Percentiles rank a stretch among this genome's conserved stretches.
These are phyloP conservation scores for Lagopus muta DNA, from an alignment of 2,113 vertebrate genomes.

Conservation along the genomic window DNA sequence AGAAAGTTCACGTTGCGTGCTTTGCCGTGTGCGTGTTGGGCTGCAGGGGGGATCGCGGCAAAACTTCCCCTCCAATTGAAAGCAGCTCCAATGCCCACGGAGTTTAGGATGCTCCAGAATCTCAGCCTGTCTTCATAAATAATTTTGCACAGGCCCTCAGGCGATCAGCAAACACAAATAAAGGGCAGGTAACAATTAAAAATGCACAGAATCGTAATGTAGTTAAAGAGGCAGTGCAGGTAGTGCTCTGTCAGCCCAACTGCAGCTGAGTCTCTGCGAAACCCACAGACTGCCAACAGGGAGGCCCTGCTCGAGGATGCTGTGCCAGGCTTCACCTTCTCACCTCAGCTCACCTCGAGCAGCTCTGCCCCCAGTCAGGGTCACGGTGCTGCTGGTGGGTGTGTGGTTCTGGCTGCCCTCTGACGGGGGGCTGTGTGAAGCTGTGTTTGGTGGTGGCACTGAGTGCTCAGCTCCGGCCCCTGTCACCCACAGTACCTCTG, in stretches of 20 bases:
- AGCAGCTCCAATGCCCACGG: not conserved
- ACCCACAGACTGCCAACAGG: rapidly evolving
- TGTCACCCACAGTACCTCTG: rapidly evolving
- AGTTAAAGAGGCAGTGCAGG: conserved; percentile 27
- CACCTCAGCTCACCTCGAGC: not conserved
- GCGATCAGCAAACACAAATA: conserved; percentile 6
- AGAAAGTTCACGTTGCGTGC: not conserved
- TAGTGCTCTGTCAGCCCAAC: not conserved
- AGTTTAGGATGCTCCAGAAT: not conserved
- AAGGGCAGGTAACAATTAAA: not conserved
- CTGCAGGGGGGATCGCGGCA: conserved; percentile 29
- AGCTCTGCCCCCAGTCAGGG: not conserved
- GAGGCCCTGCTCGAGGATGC: not conserved
- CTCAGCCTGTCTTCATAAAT: not conserved
- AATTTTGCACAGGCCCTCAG: not conserved
- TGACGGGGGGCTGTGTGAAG: not conserved
- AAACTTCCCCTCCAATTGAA: not conserved
- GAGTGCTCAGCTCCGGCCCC: not conserved
- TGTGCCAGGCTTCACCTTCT: not conserved
- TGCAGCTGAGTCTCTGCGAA: rapidly evolving
- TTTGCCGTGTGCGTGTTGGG: not conserved
- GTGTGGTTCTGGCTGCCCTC: not conserved
- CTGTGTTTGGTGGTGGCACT: rapidly evolving
- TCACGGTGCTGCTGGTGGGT: too few relatives aligned
- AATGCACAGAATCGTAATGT: not conserved